These are phyloP conservation scores for Pagrus major DNA, from an alignment of 2,113 vertebrate species.

Conservation along the genomic window DNA sequence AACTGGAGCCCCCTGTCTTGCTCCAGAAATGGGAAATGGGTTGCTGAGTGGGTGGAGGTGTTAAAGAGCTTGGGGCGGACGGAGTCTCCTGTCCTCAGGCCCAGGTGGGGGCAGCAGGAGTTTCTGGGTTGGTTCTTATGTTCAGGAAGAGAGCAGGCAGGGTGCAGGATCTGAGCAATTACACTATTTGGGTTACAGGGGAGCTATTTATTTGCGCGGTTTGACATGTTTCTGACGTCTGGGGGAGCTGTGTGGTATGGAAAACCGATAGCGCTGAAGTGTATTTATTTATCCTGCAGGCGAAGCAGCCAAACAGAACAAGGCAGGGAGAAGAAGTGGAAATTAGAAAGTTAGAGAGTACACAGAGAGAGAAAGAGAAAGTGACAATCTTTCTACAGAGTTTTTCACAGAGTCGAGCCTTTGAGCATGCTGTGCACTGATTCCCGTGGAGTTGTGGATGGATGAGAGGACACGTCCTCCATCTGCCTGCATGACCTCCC, in stretches of 20 bases:
- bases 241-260: conserved; percentile 52
- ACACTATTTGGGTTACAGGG: conserved; percentile 77
- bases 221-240: conserved; percentile 75
- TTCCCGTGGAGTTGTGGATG: conserved; percentile 54
- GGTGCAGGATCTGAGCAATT: conserved; percentile 74
- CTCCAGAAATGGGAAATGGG: conserved; percentile 10
- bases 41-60: conserved; percentile 27
- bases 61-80: conserved; percentile 37
- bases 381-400: conserved; percentile 10
- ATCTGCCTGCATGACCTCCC: conserved; percentile 52
- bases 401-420: conserved; percentile 42
- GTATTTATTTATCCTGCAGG: conserved; percentile 77
- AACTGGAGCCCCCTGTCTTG: neutral
- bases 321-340: conserved; percentile 26
- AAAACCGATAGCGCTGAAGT: conserved; percentile 70
- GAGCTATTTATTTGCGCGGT: conserved; percentile 78
- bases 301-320: conserved; percentile 66
- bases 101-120: conserved; percentile 29
- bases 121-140: conserved; percentile 57
- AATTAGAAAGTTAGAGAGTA: conserved; percentile 26
- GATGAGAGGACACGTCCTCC: conserved; percentile 67
- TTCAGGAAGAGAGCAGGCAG: conserved; percentile 68
- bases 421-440: conserved; percentile 24
- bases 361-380: conserved; percentile 21
- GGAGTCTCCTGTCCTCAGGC: conserved; percentile 47